Conservation (phyloP, 2,113 vertebrate genomes). For the Eretmochelys imbricata region DNA sequence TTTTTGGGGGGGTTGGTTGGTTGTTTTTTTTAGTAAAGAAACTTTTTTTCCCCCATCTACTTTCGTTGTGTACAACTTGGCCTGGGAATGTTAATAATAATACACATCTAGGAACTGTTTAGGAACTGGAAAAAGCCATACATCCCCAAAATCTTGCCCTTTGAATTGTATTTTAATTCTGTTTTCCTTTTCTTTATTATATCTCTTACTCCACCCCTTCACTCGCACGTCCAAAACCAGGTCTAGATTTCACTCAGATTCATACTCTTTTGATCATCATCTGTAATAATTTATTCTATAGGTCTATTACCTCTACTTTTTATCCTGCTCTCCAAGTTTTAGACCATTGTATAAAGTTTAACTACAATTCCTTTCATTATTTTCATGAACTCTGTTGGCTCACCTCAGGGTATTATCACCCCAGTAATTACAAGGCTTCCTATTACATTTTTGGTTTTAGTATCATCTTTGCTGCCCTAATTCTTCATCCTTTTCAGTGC, state of each 20-base stretch:
- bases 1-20: background rate
- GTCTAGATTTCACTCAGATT: background rate
- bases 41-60: background rate
- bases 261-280: background rate
- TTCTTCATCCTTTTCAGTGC: conserved; percentile 52
- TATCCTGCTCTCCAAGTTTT: background rate
- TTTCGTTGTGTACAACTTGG: background rate
- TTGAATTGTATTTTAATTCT: background rate
- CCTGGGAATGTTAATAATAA: background rate
- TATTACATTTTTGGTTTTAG: conserved; percentile 59
- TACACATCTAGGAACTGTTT: background rate
- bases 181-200: background rate
- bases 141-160: background rate
- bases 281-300: fast-evolving
- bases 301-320: background rate
- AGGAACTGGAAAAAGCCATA: background rate
- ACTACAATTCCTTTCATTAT: background rate
- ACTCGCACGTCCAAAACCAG: background rate
- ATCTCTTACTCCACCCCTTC: background rate
- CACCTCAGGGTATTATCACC: conserved; percentile 55
- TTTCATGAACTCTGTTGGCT: conserved; percentile 39
- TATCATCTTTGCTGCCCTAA: conserved; percentile 65
- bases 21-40: background rate
- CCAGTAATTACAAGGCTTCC: conserved; percentile 64
- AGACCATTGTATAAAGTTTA: background rate